Percentiles rank a stretch among this genome's conserved stretches.
These are phyloP conservation scores for Megalurothrips usitatus DNA, from an alignment of 2,888 invertebrate genomes.

Conservation along the genomic window DNA sequence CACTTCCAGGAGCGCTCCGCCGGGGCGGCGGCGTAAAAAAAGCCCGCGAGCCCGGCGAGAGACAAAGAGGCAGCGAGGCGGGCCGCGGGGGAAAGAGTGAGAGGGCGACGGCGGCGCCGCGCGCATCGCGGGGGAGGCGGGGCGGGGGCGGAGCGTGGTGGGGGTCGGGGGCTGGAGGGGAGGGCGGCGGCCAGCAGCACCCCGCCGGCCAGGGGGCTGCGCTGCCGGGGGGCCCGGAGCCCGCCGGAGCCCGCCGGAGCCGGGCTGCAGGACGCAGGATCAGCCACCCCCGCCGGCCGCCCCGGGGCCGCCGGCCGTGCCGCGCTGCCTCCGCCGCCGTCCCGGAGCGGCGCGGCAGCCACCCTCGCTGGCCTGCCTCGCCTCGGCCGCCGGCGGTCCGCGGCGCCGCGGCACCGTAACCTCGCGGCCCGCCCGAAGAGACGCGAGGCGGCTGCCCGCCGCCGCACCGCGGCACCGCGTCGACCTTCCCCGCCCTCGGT, in stretches of 20 bases:
- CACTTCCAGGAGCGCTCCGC: constrained; percentile 9
- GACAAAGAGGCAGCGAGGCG: background rate
- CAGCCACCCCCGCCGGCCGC: too few species aligned
- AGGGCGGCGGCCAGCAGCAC: background rate
- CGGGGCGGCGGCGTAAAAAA: constrained; percentile 13
- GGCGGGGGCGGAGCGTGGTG: background rate
- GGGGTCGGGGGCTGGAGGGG: constrained; percentile 1
- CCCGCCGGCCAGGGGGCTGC: background rate
- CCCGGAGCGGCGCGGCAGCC: too few species aligned
- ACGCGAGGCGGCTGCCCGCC: too few species aligned
- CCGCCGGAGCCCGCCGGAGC: background rate
- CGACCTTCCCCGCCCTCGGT: too few species aligned
- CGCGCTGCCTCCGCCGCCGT: background rate
- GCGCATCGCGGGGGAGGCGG: background rate
- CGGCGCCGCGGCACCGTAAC: too few species aligned
- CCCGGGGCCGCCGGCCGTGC: background rate
- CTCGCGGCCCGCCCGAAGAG: too few species aligned
- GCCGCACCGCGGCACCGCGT: too few species aligned
- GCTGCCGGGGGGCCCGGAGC: background rate
- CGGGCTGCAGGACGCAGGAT: background rate
- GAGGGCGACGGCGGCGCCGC: background rate
- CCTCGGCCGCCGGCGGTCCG: background rate
- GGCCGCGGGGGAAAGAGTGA: background rate
- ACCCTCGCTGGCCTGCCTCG: too few species aligned
- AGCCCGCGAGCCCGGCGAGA: background rate